Conservation (phyloP, 1,140 invertebrate species). For the Lepidurus couesii region DNA sequence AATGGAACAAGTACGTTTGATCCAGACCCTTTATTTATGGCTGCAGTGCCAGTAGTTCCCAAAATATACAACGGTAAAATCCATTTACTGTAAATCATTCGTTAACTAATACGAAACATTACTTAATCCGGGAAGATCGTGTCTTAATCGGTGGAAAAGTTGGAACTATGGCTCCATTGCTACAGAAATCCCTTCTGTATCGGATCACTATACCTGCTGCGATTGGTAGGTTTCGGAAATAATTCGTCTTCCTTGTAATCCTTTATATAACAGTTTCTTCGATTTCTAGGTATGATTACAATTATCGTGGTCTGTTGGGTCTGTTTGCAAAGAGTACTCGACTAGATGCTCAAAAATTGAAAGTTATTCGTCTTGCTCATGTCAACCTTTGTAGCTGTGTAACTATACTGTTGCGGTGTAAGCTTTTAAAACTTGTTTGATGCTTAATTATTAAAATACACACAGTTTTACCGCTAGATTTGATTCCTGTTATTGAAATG, state of each 20-base stretch:
- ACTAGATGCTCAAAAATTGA: not conserved
- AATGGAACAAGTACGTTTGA: not conserved
- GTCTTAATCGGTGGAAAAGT: not conserved
- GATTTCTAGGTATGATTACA: not conserved
- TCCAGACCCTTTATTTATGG: not conserved
- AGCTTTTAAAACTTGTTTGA: too few relatives aligned
- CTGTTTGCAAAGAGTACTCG: not conserved
- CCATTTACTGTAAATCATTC: not conserved
- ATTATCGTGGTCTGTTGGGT: not conserved
- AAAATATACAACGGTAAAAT: conserved; percentile 18
- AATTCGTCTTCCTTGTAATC: too few relatives aligned
- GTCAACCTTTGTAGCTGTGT: too few relatives aligned
- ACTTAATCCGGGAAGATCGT: not conserved
- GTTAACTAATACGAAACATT: too few relatives aligned
- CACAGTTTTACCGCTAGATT: too few relatives aligned
- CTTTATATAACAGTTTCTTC: not conserved
- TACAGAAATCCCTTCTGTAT: not conserved
- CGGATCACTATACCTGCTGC: not conserved
- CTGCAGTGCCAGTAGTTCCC: not conserved
- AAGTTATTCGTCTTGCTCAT: too few relatives aligned
- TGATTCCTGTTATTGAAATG: too few relatives aligned
- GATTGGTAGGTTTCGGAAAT: not conserved
- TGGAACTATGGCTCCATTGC: not conserved
- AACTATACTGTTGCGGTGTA: too few relatives aligned
- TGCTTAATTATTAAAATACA: too few relatives aligned